phyloP scores from a whole-genome alignment of 1,140 invertebrate genomes.

The Brachionus plicatilis region DNA sequence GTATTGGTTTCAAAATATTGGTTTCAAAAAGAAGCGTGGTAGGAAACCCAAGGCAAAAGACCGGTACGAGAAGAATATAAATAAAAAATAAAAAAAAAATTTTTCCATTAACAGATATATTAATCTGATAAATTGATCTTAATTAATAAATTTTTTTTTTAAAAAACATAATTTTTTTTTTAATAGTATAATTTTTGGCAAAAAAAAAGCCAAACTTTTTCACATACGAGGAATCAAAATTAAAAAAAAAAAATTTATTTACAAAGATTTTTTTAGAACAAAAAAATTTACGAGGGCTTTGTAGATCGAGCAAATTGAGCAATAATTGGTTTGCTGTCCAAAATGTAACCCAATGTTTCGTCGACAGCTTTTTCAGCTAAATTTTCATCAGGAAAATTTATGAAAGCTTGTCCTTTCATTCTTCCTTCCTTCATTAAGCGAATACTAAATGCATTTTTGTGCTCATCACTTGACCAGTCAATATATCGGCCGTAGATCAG shows the following conservation, averaged over 20 bases:
- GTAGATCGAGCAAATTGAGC: constrained; percentile 55
- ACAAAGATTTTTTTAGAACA: background rate
- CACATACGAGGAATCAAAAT: background rate
- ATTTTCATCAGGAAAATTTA: constrained; percentile 69
- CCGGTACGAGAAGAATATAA: no score
- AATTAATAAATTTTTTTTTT: no score
- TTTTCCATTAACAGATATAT: no score
- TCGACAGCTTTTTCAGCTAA: constrained; percentile 69
- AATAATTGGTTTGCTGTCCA: constrained; percentile 81
- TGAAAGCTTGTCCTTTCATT: constrained; percentile 92
- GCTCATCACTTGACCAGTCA: constrained; percentile 46
- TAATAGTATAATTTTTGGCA: no score
- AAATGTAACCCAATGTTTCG: constrained; percentile 80
- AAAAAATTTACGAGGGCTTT: background rate
- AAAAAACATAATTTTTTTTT: no score
- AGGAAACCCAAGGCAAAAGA: no score
- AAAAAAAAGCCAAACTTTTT: no score
- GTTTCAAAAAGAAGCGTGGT: no score
- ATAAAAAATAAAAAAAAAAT: no score
- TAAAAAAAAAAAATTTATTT: background rate
- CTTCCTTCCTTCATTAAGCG: constrained; percentile 84
- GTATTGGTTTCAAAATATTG: no score
- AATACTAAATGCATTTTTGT: constrained; percentile 68
- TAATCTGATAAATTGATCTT: no score
- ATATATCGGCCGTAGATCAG: constrained; percentile 71